Base-by-base conservation (phyloP, 2,113 vertebrate genomes). In the Crotalus helleri region DNA sequence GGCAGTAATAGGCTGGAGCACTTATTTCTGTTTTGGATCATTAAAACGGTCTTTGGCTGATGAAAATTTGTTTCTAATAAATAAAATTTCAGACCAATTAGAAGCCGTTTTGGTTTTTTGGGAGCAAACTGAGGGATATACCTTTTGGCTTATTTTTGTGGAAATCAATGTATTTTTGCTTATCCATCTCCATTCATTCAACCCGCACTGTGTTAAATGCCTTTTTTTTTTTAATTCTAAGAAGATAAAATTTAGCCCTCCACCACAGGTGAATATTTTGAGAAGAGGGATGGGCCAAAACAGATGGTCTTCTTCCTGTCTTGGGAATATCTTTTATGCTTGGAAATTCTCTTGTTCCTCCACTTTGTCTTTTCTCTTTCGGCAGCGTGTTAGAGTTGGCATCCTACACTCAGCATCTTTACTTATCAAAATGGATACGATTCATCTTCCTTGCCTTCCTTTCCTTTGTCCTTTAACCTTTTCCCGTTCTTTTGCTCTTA, bases 1-100 rank as follows among this genome's bases (percentile, higher is more conserved):
- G 97, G 98, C 92, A 97, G 97, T 98, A 98, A 98, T 98, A 98
- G 97, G 96, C 95, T 97, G 95, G 97, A 97, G 97, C 97, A 95
- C 96, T 98, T 97, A 96, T 97, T 97, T 97, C 97, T 97, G 96
- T 95, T 97, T 97, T 97, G 96, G 96, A 96, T 97, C 97, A 97
- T 98, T 98, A 97, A 97, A 97, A 58, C 94, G 57, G 94, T 88
- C 96, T 96, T 94, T 96, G 94, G 94, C 96, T 97, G 96, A 95
- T 26, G 92, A 94, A 97, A 97, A 96, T 97, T 97, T 97, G 95
- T 96, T 96, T 95, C 95, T 94, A 96, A 96, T 96, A 97, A 96
- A 96, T 97, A 97, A 97, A 69, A 96, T 96, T 96, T 94, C 93
- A 95, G 92, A 29, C 85, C 96, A 96, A 97, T 97, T 97, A 96